A percentile compares a stretch with the other conserved stretches of the same genome.
These are phyloP conservation scores for Bufo bufo DNA, from an alignment of 2,113 vertebrate species.

Conservation along the genomic window DNA sequence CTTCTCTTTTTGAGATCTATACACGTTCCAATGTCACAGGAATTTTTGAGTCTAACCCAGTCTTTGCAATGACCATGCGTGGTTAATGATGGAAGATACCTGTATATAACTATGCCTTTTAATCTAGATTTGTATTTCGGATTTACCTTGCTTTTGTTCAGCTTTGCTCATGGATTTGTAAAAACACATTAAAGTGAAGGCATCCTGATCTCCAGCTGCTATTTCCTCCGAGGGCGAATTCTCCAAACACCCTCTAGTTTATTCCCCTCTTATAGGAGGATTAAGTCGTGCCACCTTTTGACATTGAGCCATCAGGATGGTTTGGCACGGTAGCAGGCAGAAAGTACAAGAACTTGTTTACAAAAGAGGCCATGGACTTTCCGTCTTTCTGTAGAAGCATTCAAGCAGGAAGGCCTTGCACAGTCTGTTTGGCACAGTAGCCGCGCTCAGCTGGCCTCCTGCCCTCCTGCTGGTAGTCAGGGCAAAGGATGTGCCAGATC, in stretches of 20 bases:
- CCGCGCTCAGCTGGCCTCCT: slow-evolving; percentile 71
- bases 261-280: slow-evolving; percentile 62
- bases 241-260: slow-evolving; percentile 50
- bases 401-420: slow-evolving; percentile 74
- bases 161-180: slow-evolving; percentile 8
- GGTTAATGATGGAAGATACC: no score
- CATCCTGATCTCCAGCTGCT: slow-evolving; percentile 41
- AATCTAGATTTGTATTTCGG: not conserved
- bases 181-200: slow-evolving; percentile 11
- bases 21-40: no score
- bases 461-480: slow-evolving; percentile 75
- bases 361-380: slow-evolving; percentile 80
- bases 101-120: not conserved
- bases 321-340: slow-evolving; percentile 71
- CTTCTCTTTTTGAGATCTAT: no score
- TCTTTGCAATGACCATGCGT: no score
- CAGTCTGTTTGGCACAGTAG: slow-evolving; percentile 83
- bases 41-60: no score
- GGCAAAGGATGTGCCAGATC: slow-evolving; percentile 75
- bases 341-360: slow-evolving; percentile 83
- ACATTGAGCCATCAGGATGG: slow-evolving; percentile 73
- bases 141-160: not conserved
- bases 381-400: slow-evolving; percentile 81
- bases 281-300: slow-evolving; percentile 70
- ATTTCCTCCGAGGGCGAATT: slow-evolving; percentile 42